Percentiles rank a stretch among this genome's conserved stretches.
These are phyloP conservation scores for Lithophane semibrunnea DNA, from an alignment of 2,888 invertebrate genomes.

Conservation along the genomic window DNA sequence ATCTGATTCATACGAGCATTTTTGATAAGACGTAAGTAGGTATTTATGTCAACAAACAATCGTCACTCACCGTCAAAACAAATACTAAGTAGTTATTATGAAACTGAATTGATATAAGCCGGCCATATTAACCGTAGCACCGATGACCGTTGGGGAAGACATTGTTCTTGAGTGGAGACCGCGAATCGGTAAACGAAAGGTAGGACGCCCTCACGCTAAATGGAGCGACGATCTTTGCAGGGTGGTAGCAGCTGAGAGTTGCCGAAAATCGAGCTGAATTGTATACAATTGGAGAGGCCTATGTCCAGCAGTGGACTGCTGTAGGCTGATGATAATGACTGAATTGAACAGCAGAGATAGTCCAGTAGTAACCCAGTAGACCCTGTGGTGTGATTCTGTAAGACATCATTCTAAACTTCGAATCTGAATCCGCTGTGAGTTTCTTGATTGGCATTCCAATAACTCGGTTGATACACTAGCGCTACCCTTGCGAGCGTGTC, in stretches of 20 bases:
- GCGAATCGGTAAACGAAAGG: neutral
- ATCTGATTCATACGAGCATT: constrained; percentile 31
- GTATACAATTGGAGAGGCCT: neutral
- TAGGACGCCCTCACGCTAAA: neutral
- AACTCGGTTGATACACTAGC: too few relatives aligned
- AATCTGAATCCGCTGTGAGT: too few relatives aligned
- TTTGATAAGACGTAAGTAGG: neutral
- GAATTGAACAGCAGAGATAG: neutral
- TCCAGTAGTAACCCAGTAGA: neutral
- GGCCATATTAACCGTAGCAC: neutral
- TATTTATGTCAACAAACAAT: neutral
- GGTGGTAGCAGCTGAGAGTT: neutral
- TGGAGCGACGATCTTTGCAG: neutral
- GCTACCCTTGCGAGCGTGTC: too few relatives aligned
- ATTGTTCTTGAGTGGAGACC: neutral
- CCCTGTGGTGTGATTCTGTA: too few relatives aligned
- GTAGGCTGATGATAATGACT: neutral
- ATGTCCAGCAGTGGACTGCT: too few relatives aligned
- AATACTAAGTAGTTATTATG: neutral
- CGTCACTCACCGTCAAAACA: too few relatives aligned
- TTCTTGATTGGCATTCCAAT: too few relatives aligned
- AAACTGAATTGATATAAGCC: neutral
- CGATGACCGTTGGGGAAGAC: neutral
- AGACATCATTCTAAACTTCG: too few relatives aligned
- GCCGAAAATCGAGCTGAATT: neutral